Base-by-base conservation (phyloP, 1,140 invertebrate species). In the Asobara japonica region DNA sequence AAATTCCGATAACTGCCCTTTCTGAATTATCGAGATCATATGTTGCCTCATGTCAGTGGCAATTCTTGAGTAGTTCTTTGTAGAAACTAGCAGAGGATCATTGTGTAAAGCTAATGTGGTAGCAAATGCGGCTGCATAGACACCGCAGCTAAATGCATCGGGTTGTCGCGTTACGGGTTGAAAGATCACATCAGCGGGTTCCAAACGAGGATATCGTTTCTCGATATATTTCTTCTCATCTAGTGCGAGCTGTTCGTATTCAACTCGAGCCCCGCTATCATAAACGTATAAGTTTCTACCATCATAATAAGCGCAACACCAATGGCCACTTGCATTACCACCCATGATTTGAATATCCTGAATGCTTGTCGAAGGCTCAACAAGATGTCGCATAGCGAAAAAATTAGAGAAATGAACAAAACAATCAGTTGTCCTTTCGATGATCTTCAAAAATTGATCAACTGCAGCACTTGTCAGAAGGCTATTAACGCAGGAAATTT, bases 51-150 rank as follows among this genome's bases (percentile, higher is more conserved):
- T 74, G 29, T 51, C n/a, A 6, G 16, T 18, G 13, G 25, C 41
- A 45, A 65, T 29, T 7, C 16, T 6, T 7, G 67, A 74, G 22
- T 70, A 74, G 13, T 22, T 4, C 0, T 69, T 25, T 48, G 38
- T 11, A 18, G 41, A 41, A 4, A 33, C 31, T 10, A 33, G 4
- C 13, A 48, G 6, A 6, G 74, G 71, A 30, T 76, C 36, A 25
- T 27, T 20, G 27, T 31, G 29, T 20, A 73, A 22, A 3, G 65
- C 71, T 5, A 76, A 31, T 25, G 30, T 66, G 1, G 67, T 73
- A 0, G 71, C 68, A 61, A 66, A 73, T 25, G 74, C 74, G 10
- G 62, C 71, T 18, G 71, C 48, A 11, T 76, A 73, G 6, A 76
- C 29, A n/a, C 71, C 71, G 45, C 74, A 76, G 38, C 33, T 66